Base-by-base conservation (phyloP, 2,797 vertebrate genomes). In the Neomorphus geoffroyi region DNA sequence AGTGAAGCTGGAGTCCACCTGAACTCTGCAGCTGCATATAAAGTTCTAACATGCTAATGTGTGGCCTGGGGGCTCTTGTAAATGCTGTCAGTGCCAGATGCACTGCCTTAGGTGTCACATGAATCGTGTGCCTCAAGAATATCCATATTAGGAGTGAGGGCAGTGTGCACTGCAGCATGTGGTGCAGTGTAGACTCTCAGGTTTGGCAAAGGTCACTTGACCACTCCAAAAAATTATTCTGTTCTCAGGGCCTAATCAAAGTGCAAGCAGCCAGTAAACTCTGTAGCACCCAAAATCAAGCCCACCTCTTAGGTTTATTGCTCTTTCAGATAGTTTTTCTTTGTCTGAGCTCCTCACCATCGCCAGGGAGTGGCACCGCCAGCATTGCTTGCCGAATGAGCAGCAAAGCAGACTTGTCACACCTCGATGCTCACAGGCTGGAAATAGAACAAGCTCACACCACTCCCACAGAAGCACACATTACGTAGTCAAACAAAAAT, bases 401-500 rank as follows among this genome's bases (percentile, higher is more conserved):
- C 5, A 12, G 60, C 0, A 7, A 41, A 62, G 41, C 9, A 0
- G 79, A 51, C 69, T 88, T 90, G 92, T 96, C 94, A 82, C 91
- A 94, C 94, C 88, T 95, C 73, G 0, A 39, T 58, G 60, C 88
- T 95, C 93, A 54, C 70, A 90, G 78, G n/a, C 93, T 81, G 77
- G 54, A 96, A 96, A 97, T 96, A 97, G 95, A 90, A 94, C 60
- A 50, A 92, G 80, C 92, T 96, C 86, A 86, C 90, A 95, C 90
- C 88, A 82, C 92, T 95, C 95, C 94, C 95, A 94, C 91, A 85
- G 69, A 85, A 64, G 88, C 93, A 92, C 1, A 13, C 88, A 94
- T 97, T 95, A 94, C 94, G 88, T 67, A 96, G 95, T 80, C 88
- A 93, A 73, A 93, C 86, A 87, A 93, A 96, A 96, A 96, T 96